These are phyloP conservation scores for Apodemia mormo DNA, from an alignment of 2,888 invertebrate genomes.

Conservation along the genomic window DNA sequence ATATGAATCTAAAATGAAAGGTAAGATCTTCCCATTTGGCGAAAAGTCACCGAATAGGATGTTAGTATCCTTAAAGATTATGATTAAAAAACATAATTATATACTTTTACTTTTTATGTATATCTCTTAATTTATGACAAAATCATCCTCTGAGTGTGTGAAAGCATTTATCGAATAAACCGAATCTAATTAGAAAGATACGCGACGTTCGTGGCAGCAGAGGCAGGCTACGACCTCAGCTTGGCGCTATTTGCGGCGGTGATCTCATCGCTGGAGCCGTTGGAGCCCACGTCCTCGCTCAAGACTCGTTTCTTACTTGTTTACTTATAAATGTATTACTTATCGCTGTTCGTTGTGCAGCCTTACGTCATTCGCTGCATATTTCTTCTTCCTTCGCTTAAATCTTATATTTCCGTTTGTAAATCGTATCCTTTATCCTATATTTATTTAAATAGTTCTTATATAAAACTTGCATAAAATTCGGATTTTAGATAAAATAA, in stretches of 20 bases:
- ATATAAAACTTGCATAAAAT: too few species aligned
- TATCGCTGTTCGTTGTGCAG: slow-evolving; percentile 15
- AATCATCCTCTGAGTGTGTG: background rate
- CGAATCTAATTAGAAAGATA: slow-evolving; percentile 13
- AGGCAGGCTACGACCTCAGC: slow-evolving; percentile 57
- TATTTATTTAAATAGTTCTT: too few species aligned
- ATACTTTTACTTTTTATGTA: too few species aligned
- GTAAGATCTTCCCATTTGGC: too few species aligned
- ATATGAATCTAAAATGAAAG: too few species aligned
- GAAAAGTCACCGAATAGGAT: too few species aligned
- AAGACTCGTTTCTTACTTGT: slow-evolving; percentile 79
- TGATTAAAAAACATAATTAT: too few species aligned
- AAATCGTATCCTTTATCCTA: background rate
- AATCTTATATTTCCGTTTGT: background rate
- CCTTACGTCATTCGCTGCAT: slow-evolving; percentile 15
- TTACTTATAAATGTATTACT: slow-evolving; percentile 54
- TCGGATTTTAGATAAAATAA: too few species aligned
- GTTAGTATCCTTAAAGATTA: too few species aligned
- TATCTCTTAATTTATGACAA: too few species aligned
- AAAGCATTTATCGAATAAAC: slow-evolving; percentile 6
- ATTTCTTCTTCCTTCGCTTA: slow-evolving; percentile 10
- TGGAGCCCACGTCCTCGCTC: slow-evolving; percentile 72
- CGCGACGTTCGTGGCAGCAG: background rate
- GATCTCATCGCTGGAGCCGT: slow-evolving; percentile 63
- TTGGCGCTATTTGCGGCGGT: slow-evolving; percentile 66